Conservation (phyloP, 1,140 invertebrate genomes). For the Trypoxylus dichotomus region DNA sequence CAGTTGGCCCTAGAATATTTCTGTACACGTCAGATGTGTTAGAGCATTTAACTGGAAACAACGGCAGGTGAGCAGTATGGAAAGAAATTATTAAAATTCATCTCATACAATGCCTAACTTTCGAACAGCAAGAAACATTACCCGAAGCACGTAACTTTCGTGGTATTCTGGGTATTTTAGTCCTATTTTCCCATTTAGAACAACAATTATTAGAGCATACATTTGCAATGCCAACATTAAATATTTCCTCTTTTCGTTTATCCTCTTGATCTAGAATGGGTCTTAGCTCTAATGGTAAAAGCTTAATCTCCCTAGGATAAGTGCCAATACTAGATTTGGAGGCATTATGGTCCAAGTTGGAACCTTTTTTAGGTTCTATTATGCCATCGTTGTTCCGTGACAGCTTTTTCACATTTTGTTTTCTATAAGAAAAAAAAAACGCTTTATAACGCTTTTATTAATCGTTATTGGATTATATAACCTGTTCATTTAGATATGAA, state of each 20-base stretch:
- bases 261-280: not conserved
- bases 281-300: slow-evolving; percentile 7
- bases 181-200: not conserved
- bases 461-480: not conserved
- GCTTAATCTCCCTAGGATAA: slow-evolving; percentile 17
- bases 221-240: no score
- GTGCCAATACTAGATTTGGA: not conserved
- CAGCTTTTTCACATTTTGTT: slow-evolving; percentile 1
- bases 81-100: not conserved
- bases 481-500: not conserved
- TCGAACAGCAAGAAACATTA: no score
- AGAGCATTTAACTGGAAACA: not conserved
- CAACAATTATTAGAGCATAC: not conserved
- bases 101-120: not conserved
- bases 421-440: not conserved
- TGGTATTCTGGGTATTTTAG: slow-evolving; percentile 17
- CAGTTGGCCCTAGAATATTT: slow-evolving; percentile 41
- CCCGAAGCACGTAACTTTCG: not conserved
- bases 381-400: not conserved
- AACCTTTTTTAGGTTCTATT: not conserved
- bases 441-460: not conserved
- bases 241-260: not conserved
- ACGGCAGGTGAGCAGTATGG: not conserved
- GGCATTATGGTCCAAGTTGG: not conserved
- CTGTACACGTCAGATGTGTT: slow-evolving; percentile 39